Percentiles rank a stretch among this genome's conserved stretches.
phyloP scores from a whole-genome alignment of 2,888 invertebrate genomes.

The Elysia crispata region DNA sequence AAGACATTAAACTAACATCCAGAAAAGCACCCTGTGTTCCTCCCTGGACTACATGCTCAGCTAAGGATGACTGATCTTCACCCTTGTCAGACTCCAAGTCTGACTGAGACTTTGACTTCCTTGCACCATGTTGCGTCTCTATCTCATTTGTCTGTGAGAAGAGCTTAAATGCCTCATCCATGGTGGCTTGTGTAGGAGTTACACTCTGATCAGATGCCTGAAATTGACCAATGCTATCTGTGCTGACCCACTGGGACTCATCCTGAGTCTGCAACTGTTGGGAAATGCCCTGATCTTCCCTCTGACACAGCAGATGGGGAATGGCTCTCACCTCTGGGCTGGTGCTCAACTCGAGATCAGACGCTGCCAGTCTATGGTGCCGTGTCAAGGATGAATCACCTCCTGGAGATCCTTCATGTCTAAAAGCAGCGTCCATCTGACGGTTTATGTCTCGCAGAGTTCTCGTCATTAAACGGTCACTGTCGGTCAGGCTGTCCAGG shows the following conservation, averaged over 20 bases:
- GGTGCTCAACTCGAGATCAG: conserved; percentile 38
- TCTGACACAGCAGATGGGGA: background rate
- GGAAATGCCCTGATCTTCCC: background rate
- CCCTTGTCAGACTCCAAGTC: no score
- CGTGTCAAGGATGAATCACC: background rate
- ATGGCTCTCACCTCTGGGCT: background rate
- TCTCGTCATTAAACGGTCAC: conserved; percentile 63
- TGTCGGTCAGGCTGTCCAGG: conserved; percentile 63
- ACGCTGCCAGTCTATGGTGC: conserved; percentile 26
- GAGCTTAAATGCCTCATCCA: background rate
- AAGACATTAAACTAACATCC: no score
- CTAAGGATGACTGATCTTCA: no score
- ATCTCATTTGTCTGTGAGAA: background rate
- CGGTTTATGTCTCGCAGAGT: conserved; percentile 69
- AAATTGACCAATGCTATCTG: background rate
- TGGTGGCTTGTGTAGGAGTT: background rate
- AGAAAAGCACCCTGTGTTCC: no score
- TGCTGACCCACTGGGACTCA: background rate
- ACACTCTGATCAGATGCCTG: background rate
- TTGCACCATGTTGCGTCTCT: background rate
- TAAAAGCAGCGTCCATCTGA: conserved; percentile 70
- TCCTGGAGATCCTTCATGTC: conserved; percentile 50
- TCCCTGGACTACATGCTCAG: no score
- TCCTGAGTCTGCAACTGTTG: background rate
- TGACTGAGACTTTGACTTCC: background rate